These are phyloP conservation scores for Sceloporus tristichus DNA, from an alignment of 2,113 vertebrate genomes.

Conservation along the genomic window DNA sequence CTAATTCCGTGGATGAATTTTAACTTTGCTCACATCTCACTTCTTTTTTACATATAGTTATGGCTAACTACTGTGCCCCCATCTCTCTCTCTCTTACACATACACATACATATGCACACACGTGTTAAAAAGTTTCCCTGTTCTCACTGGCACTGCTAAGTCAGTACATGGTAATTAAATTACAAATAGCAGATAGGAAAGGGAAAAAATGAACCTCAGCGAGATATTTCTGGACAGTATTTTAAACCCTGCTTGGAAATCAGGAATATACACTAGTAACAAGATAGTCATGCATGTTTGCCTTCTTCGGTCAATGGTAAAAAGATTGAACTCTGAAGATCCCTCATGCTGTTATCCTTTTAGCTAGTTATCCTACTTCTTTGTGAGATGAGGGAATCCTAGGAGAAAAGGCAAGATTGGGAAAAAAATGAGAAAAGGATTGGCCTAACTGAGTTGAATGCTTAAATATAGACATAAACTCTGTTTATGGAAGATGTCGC, in stretches of 20 bases:
- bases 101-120: background rate
- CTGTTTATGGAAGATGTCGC: no score
- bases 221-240: slow-evolving; percentile 34
- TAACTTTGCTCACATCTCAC: slow-evolving; percentile 42
- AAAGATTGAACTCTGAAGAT: slow-evolving; percentile 27
- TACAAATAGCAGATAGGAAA: slow-evolving; percentile 30
- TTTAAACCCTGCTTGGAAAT: slow-evolving; percentile 38
- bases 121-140: slow-evolving; percentile 37
- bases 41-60: slow-evolving; percentile 8
- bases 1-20: slow-evolving; percentile 57
- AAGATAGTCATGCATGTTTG: slow-evolving; percentile 31
- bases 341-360: slow-evolving; percentile 4
- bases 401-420: background rate
- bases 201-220: background rate
- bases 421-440: background rate
- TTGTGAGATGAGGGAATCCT: background rate
- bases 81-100: accelerated
- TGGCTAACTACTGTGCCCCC: background rate
- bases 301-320: slow-evolving; percentile 9
- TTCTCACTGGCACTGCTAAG: background rate
- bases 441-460: no score
- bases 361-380: slow-evolving; percentile 35
- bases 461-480: no score
- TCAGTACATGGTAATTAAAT: slow-evolving; percentile 48
- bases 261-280: slow-evolving; percentile 26